A percentile compares a stretch with the other conserved stretches of the same genome.
phyloP scores from a whole-genome alignment of 1,140 invertebrate species.

The Epicauta chinensis region DNA sequence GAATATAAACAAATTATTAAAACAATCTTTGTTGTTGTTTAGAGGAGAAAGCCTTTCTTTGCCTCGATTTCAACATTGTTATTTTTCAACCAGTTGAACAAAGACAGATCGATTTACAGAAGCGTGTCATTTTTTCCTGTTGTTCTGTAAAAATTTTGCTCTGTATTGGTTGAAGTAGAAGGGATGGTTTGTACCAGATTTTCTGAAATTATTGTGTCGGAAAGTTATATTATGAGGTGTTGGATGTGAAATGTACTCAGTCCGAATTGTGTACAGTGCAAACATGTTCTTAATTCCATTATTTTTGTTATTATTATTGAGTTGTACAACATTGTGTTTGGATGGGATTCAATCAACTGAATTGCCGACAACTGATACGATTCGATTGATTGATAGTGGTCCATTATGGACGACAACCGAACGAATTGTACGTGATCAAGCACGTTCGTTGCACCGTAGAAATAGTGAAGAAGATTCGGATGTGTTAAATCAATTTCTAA shows the following conservation, averaged over 20 bases:
- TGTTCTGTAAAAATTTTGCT: too few relatives aligned
- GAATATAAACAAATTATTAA: too few relatives aligned
- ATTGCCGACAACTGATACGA: slow-evolving; percentile 37
- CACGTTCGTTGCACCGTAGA: background rate
- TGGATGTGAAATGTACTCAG: slow-evolving; percentile 17
- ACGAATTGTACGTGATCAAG: slow-evolving; percentile 14
- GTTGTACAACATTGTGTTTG: too few relatives aligned
- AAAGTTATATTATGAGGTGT: slow-evolving; percentile 27
- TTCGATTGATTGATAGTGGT: slow-evolving; percentile 48
- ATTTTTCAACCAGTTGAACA: slow-evolving; percentile 19
- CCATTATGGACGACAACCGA: slow-evolving; percentile 22
- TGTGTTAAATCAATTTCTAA: slow-evolving; percentile 52
- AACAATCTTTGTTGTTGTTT: too few relatives aligned
- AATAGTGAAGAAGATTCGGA: slow-evolving; percentile 28
- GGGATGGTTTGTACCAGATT: slow-evolving; percentile 27
- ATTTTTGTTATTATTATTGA: slow-evolving; percentile 6
- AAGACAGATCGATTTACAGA: slow-evolving; percentile 15
- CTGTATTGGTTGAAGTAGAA: slow-evolving; percentile 6
- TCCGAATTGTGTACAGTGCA: slow-evolving; percentile 20
- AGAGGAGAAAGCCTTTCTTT: slow-evolving; percentile 18
- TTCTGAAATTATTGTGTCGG: slow-evolving; percentile 25
- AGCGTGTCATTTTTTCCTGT: slow-evolving; percentile 16
- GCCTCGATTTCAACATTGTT: background rate
- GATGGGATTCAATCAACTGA: background rate
- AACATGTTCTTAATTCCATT: slow-evolving; percentile 23